Evolutionary conservation across 64 coral and sea anemone genomes (phyloP), one percentile per base, ranked within the genome.

Genomic region (Anthopleura sola): DNA sequence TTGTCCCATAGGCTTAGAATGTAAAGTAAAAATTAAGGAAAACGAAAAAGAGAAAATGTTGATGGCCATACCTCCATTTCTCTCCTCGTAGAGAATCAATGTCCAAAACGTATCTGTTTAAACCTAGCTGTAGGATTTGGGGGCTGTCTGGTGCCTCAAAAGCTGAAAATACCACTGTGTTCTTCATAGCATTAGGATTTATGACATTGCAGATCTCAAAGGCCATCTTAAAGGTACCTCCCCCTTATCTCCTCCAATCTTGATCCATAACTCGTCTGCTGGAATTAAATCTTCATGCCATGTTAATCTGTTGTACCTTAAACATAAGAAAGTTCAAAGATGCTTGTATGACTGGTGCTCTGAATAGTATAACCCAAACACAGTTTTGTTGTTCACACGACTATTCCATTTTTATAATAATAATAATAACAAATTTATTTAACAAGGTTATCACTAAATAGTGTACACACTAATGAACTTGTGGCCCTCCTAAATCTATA

Each of bases 171-270:
- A 87, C 75, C 40, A 80, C 86, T 78, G 86, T 87, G 48, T 87
- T 87, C 31, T 60, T 78, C 7, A 10, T 87, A 6, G 87, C 76
- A 64, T 82, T 88, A 18, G 78, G 87, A 40, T 88, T 82, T 47
- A 11, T 24, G 0, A 88, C 10, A 10, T 88, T 88, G 2, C 36
- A 54, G 10, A 88, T 33, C 6, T 83, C 24, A 38, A 62, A 83
- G 13, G 11, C 60, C 10, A 83, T 49, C 47, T 84, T 89, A 38
- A 89, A 82, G 10, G 62, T 55, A 19, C 88, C 80, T 6, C 80
- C 23, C 5, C 88, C 50, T 84, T 57, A 38, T 89, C 81, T 15
- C 78, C 87, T 36, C 88, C 88, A 69, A 89, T 37, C 20, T 89
- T 89, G 9, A 75, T 31, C 39, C 26, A 89, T 24, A 89, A 11